Evolutionary conservation across 2,113 vertebrate species (phyloP), one percentile per base, ranked within the genome.

Genomic region (Balaeniceps rex): DNA sequence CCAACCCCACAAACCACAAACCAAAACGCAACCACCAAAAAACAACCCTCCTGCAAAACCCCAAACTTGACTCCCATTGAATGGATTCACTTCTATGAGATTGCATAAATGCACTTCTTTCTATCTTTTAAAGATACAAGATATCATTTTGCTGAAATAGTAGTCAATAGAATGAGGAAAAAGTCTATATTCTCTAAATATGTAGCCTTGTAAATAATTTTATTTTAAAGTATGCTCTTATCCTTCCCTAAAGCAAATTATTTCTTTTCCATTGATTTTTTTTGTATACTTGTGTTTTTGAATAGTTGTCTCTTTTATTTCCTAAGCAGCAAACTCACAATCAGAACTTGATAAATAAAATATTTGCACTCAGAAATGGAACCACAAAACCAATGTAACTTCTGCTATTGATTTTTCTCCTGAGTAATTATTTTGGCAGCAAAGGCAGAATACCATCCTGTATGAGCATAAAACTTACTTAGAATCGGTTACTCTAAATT

Each of bases 281-380:
- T 57, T 90, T 13, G n/a, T n/a, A 18, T 31, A 47, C 28, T 79
- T 60, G 4, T 63, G 11, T 36, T 52, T 40, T 68, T 81, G 25
- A 64, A 19, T 31, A 63, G 34, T 81, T 87, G 13, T 13, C 6
- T 11, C 11, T 92, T 83, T 79, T 69, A 46, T 82, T 90, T 93
- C 26, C 31, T 84, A 65, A 88, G 46, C 42, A 75, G 8, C 38
- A 78, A 88, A 51, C 40, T 78, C 46, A 14, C 25, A 47, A 58
- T 69, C 33, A 63, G 49, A 52, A 60, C 42, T 44, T 83, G 74
- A 29, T 84, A 89, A 95, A 84, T 94, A 82, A 91, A 93, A 78
- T 82, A 84, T 76, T 82, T 93, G 33, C 65, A 36, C 44, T 94
- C 36, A 65, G 69, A 88, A 94, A 24, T 72, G 44, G 74, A 94